phyloP scores from a whole-genome alignment of 2,113 vertebrate genomes.

The Phylloscopus trochilus region DNA sequence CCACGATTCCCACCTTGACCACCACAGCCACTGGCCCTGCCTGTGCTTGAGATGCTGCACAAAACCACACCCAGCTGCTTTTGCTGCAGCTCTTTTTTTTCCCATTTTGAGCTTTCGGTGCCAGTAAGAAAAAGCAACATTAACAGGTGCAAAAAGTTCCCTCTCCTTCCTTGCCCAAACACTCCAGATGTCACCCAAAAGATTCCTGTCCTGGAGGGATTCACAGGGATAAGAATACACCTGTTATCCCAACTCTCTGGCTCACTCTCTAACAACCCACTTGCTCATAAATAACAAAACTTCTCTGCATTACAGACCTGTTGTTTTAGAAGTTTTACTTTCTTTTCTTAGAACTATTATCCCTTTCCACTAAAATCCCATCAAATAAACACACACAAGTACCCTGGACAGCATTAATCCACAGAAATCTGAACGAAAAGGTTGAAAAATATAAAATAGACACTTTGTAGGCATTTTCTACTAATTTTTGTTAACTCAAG shows the following conservation, averaged over 20 bases:
- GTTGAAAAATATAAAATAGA: fast-evolving
- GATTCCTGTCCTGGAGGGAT: neutral
- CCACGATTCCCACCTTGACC: neutral
- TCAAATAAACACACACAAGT: neutral
- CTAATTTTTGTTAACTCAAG: neutral
- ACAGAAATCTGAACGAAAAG: neutral
- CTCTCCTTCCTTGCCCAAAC: fast-evolving
- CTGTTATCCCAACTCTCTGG: fast-evolving
- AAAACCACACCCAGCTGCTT: neutral
- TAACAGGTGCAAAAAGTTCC: fast-evolving
- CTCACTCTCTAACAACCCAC: neutral
- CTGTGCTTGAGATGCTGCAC: neutral
- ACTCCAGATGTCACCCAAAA: neutral
- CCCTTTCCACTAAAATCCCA: neutral
- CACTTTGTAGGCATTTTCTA: fast-evolving
- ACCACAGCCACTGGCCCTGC: neutral
- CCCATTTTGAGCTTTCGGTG: neutral
- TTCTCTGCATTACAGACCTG: too few relatives aligned
- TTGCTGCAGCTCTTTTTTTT: neutral
- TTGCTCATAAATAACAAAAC: neutral
- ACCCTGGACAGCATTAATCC: neutral
- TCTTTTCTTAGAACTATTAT: neutral
- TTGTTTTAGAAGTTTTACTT: neutral
- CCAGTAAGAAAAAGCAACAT: fast-evolving
- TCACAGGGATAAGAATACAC: fast-evolving